Base-by-base conservation (phyloP, 2,113 vertebrate genomes). In the Silurus meridionalis region DNA sequence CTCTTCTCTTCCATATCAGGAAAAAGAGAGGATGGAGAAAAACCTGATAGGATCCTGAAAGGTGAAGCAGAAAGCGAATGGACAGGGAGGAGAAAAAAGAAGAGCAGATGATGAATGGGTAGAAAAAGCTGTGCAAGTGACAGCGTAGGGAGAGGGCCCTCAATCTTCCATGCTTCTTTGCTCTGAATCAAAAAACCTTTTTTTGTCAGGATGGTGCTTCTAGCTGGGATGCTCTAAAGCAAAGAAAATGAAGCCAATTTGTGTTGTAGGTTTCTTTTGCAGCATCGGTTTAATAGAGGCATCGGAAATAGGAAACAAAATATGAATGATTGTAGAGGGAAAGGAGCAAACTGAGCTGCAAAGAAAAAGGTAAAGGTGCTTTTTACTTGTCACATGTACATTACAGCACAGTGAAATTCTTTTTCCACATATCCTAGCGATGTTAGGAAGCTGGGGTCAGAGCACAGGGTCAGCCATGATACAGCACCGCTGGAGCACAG, bases 181-280 rank as follows among this genome's bases (percentile, higher is more conserved):
- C 85, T 50, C 58, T 89, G 66, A 55, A 58, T 71, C 53, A 83
- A 58, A 69, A 87, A 91, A 84, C 84, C 82, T 80, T 90, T 83
- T 89, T 87, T 83, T 81, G 57, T 85, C 71, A 80, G 89, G 85
- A 91, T 72, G 91, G 91, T 91, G 89, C 91, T 90, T 83, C 90
- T 91, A 91, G 88, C 90, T 86, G 87, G 78, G 86, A 83, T 84
- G 87, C 86, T 89, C 72, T 77, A 48, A 83, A 91, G 90, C 85
- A 88, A 81, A 91, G 90, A 90, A 92, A 91, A 87, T 48, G 48
- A 55, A 85, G 86, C 80, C 91, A 89, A 88, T 94, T 92, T 93
- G 37, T 90, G 9, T 92, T 63, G 28, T 87, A 86, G 91, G 89
- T 89, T 37, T 90, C 88, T 90, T 91, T 72, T 86, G 89, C 86